Percentiles rank a stretch among this genome's conserved stretches.
Conservation (phyloP, 2,113 vertebrate genomes). For the Corythornis cristatus region DNA sequence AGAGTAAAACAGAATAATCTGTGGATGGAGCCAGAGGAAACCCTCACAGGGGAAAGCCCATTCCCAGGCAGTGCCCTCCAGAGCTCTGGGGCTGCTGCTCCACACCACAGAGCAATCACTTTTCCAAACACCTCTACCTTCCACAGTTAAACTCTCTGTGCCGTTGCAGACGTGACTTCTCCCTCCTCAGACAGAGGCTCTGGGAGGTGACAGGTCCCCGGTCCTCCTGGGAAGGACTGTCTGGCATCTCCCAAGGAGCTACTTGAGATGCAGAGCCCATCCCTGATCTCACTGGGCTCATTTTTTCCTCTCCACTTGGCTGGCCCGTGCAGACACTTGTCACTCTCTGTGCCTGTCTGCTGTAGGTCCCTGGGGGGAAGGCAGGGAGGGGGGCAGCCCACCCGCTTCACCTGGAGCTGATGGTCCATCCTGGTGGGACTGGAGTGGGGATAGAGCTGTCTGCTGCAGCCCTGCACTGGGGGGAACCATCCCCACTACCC, state of each 20-base stretch:
- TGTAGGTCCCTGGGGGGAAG: not conserved
- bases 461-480: not conserved
- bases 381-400: not conserved
- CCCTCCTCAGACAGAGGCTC: not conserved
- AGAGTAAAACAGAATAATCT: not conserved
- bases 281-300: not conserved
- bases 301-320: not conserved
- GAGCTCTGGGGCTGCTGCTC: not conserved
- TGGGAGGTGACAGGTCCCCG: not conserved
- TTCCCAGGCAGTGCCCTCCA: accelerated
- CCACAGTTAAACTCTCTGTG: not conserved
- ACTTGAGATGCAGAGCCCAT: not conserved
- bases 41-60: not conserved
- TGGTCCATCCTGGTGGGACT: not conserved
- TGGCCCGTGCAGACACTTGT: not conserved
- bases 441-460: too few relatives aligned
- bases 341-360: not conserved
- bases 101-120: not conserved
- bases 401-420: not conserved
- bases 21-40: not conserved
- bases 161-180: accelerated
- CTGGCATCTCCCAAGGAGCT: not conserved
- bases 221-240: not conserved
- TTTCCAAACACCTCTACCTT: not conserved
- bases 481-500: too few relatives aligned